Base-by-base conservation (phyloP, 2,113 vertebrate genomes). In the Scolopax mira region DNA sequence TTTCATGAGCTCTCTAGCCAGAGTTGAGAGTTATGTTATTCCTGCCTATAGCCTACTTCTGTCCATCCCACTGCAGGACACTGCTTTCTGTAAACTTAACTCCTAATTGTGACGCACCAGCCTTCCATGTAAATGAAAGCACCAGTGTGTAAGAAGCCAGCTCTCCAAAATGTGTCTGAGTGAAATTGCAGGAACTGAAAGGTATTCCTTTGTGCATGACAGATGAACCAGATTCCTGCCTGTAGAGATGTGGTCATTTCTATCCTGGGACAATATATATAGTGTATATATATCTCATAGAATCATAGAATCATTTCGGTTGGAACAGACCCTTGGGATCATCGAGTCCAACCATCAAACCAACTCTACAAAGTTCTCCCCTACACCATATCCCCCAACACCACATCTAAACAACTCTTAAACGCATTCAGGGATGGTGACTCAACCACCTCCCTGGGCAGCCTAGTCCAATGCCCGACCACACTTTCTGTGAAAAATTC, bases 31-130 rank as follows among this genome's bases (percentile, higher is more conserved):
- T 78, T 54, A 82, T 54, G 58, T 74, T 90, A 31, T 60, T 80
- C 46, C 79, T 96, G 52, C 51, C 51, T 78, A 5, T 61, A 77
- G 69, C 28, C 46, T 52, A 24, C 51, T 77, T 79, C 79, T 93
- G 87, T 46, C 84, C 71, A 22, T 75, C 65, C 52, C 1, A 0
- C 49, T 33, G 37, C 17, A 15, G 3, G 30, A 49, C 31, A 25
- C 62, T 58, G 57, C 30, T 22, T 21, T 57, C 79, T 69, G 35
- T 33, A 18, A 31, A 4, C 25, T 42, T 13, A 16, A 39, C 25
- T 74, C 33, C 67, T 39, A 30, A 10, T 18, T 0, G 1, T 5
- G n/a, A 28, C 1, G 3, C 64, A 16, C 10, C 37, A 39, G 39
- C 60, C 39, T 11, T 11, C 33, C 58, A 1, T 19, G 60, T 13